Evolutionary conservation across 2,888 invertebrate species (phyloP), one percentile per base, ranked within the genome.

Genomic region (Acleris sparsana): DNA sequence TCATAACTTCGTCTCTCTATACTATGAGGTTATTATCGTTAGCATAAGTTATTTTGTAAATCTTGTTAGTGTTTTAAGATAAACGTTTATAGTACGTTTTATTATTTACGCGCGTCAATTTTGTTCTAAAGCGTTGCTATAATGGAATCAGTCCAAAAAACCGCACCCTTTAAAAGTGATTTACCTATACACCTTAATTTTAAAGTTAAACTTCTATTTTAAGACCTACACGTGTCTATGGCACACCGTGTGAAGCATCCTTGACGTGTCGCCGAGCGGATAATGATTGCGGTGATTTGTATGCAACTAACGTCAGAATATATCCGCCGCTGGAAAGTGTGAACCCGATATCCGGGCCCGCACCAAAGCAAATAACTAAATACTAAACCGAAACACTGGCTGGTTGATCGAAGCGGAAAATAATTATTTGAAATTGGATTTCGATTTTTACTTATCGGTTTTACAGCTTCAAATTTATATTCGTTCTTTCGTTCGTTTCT

Each of bases 291-390:
- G 61, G 51, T 33, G 46, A 57, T 67, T 67, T 53, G 62, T 57
- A 62, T 62, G 57, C 66, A 48, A 29, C 57, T 39, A 46, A 16
- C 52, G 57, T 57, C 13, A 1, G 9, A 52, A 51, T 62, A 46
- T 62, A 62, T 62, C 66, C 62, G 66, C 65, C 66, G 53, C 62
- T 57, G 57, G 62, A 62, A 48, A 58, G 66, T 57, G 62, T 67
- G 62, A 65, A 61, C 49, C 51, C 66, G 58, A 52, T 62, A 67
- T 62, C 66, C 66, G 66, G 62, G 43, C 46, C 64, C 60, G 17
- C 39, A 4, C 39, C 39, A 39, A 39, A 39, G 39, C 4, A 39
- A 39, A 39, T 13, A 13, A 33, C 33, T 33, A 33, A 33, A 33
- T 33, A 33, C 9, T 33, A 39, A 39, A 39, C 1, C 39, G 39